Base-by-base conservation (phyloP, 1,140 invertebrate species). In the Dermatophagoides farinae region DNA sequence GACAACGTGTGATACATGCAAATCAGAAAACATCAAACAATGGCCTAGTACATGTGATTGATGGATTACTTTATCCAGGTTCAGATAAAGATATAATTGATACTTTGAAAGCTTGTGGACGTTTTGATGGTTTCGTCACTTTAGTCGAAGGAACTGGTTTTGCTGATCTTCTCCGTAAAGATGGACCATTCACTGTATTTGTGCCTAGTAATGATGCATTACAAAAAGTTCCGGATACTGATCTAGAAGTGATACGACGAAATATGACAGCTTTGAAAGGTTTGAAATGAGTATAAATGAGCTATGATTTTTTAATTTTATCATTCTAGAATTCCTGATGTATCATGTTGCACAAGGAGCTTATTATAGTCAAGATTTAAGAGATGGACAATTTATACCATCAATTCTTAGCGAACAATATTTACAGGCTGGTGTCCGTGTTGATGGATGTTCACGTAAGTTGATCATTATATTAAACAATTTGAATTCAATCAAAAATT, bases 61-160 rank as follows among this genome's bases (percentile, higher is more conserved):
- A 68, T 39, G 67, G 67, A 18, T 50, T 68, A 20, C 61, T 68
- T 9, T 66, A 67, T 61, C 67, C 67, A 16, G 38, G 57, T 1
- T 62, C 65, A 5, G 61, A 66, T 49, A 53, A 61, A 54, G 61
- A 68, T 25, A 66, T 68, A 8, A 59, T 68, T 10, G 59, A 62
- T 25, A 65, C 65, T 6, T 39, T 68, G 4, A 60, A 64, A 31
- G 44, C 65, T 8, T 68, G 67, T 55, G 63, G 65, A 23, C 67
- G 67, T 41, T 68, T 66, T 40, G 67, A 68, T 47, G 67, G 67
- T 18, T 68, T 68, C 51, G 64, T 68, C 0, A 68, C 67, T 1
- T 49, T 68, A 9, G 63, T 63, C 16, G 63, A 67, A 20, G 66
- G 65, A 44, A 67, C 67, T 1, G 66, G 66, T 6, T 54, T 68